A percentile compares a stretch with the other conserved stretches of the same genome.
Evolutionary conservation across 1,140 invertebrate genomes (phyloP).

Genomic region (Aethina tumida): DNA sequence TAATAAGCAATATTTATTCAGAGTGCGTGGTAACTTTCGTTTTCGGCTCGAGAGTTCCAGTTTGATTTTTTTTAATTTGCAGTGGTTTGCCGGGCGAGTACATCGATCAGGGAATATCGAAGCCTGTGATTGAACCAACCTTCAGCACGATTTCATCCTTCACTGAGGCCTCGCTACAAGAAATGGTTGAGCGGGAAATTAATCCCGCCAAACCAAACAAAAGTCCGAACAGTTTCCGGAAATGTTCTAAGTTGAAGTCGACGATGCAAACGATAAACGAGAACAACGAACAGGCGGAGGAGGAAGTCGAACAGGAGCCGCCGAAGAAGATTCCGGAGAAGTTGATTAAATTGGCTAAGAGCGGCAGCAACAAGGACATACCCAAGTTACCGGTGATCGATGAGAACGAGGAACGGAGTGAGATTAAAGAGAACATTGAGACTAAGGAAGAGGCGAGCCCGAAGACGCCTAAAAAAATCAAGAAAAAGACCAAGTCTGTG

Average conservation of each 20-base stretch:
- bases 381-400: slow-evolving; percentile 17
- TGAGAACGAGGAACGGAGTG: slow-evolving; percentile 21
- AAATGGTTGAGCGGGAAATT: slow-evolving; percentile 21
- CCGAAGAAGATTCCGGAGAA: background rate
- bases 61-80: slow-evolving; percentile 12
- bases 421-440: slow-evolving; percentile 2
- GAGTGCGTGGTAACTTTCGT: background rate
- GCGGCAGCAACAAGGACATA: background rate
- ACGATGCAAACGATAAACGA: slow-evolving; percentile 25
- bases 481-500: slow-evolving; percentile 4
- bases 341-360: background rate
- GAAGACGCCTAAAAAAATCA: slow-evolving; percentile 9
- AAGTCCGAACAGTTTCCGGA: slow-evolving; percentile 9
- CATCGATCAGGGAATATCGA: slow-evolving; percentile 31
- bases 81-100: slow-evolving; percentile 36
- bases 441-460: slow-evolving; percentile 3
- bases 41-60: background rate
- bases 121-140: slow-evolving; percentile 13
- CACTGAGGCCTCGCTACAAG: slow-evolving; percentile 26
- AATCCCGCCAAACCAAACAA: slow-evolving; percentile 19
- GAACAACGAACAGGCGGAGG: slow-evolving; percentile 13
- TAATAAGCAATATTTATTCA: background rate
- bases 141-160: slow-evolving; percentile 31
- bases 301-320: slow-evolving; percentile 11
- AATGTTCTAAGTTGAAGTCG: slow-evolving; percentile 13